Conservation (phyloP, 2,888 invertebrate species). For the Plagodis dolabraria region DNA sequence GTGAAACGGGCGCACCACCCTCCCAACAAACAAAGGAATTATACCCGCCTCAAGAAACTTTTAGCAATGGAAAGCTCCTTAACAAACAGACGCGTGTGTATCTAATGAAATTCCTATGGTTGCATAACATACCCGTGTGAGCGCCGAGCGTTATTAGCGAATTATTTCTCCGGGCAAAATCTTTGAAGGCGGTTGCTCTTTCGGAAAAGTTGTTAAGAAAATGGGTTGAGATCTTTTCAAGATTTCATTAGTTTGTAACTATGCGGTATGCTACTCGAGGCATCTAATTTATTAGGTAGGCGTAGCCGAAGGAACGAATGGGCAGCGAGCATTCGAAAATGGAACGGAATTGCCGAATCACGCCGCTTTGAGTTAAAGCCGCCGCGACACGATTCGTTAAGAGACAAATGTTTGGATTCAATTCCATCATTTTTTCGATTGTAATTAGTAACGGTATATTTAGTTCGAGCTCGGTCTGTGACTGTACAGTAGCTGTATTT, state of each 20-base stretch:
- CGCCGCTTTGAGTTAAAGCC: conserved; percentile 77
- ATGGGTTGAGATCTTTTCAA: conserved; percentile 83
- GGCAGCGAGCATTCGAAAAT: conserved; percentile 80
- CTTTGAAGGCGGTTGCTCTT: conserved; percentile 84
- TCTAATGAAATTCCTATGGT: conserved; percentile 86
- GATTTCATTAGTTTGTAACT: conserved; percentile 84
- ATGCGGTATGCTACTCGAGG: conserved; percentile 79
- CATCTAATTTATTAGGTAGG: conserved; percentile 83
- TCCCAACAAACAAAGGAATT: conserved; percentile 84
- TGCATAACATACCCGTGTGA: conserved; percentile 83
- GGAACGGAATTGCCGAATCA: conserved; percentile 81
- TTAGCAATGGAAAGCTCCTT: conserved; percentile 86
- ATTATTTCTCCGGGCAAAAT: conserved; percentile 82
- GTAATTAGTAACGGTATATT: conserved; percentile 79
- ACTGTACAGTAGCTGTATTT: conserved; percentile 67
- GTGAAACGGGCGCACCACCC: conserved; percentile 73
- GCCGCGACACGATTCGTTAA: conserved; percentile 83
- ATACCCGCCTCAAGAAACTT: conserved; percentile 86
- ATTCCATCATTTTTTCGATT: conserved; percentile 72
- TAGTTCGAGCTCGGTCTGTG: conserved; percentile 67
- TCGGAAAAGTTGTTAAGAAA: conserved; percentile 84
- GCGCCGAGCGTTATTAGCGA: conserved; percentile 81
- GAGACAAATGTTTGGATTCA: conserved; percentile 85
- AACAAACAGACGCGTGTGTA: conserved; percentile 85
- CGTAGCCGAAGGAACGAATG: conserved; percentile 82